phyloP scores from a whole-genome alignment of 2,888 invertebrate genomes.

The Allophyes oxyacanthae region DNA sequence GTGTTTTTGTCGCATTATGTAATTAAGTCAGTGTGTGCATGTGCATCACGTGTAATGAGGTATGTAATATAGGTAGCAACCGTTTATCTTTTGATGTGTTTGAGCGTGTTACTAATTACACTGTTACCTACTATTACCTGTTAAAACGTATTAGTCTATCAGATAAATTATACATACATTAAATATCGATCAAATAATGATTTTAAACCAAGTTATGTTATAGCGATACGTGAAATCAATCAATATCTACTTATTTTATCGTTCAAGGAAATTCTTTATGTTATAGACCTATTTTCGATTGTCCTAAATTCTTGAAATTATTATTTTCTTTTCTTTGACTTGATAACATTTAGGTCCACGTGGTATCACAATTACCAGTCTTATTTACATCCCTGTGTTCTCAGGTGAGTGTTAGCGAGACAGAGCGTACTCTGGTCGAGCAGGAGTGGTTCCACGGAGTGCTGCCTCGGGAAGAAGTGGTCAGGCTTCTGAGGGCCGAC shows the following conservation, averaged over 20 bases:
- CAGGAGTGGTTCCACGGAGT: conserved; percentile 99
- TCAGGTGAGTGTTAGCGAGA: conserved; percentile 83
- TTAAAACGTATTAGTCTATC: neutral
- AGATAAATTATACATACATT: neutral
- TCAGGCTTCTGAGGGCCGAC: conserved; percentile 95
- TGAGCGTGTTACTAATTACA: conserved; percentile 19
- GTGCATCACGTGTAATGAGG: conserved; percentile 32
- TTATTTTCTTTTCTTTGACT: neutral
- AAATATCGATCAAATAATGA: neutral
- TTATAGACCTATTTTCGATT: conserved; percentile 1
- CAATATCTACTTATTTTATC: too few relatives aligned
- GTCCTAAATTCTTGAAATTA: neutral
- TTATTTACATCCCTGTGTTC: conserved; percentile 26
- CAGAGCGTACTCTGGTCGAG: conserved; percentile 93
- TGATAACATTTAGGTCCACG: conserved; percentile 2
- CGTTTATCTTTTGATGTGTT: conserved; percentile 36
- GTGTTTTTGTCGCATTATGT: conserved; percentile 57
- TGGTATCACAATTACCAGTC: conserved; percentile 7
- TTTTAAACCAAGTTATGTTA: neutral
- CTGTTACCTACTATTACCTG: neutral
- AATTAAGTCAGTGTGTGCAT: conserved; percentile 57
- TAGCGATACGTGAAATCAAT: too few relatives aligned
- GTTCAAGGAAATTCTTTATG: too few relatives aligned
- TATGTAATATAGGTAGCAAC: neutral
- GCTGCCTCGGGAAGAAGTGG: conserved; percentile 98